Base-by-base conservation (phyloP, 2,888 invertebrate genomes). In the Chloromyia formosa region DNA sequence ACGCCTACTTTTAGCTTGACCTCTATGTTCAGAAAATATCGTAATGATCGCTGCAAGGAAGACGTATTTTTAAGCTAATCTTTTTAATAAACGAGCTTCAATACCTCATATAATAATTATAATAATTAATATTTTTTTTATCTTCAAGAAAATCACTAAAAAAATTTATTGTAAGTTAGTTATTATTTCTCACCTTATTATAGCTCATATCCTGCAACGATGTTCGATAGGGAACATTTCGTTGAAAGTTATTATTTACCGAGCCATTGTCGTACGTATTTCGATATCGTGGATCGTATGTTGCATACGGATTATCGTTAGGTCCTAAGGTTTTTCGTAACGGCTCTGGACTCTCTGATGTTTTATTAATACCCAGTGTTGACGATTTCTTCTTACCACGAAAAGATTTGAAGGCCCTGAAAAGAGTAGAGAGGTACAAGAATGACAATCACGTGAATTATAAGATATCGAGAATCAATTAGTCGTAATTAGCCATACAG, bases 291-390 rank as follows among this genome's bases (percentile, higher is more conserved):
- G 81, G 78, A 78, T 81, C 81, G 74, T 80, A 80, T 42, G 80
- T 79, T 69, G 77, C 79, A 76, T 80, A 81, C 76, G 78, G 77
- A 75, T 76, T 78, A n/a, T 79, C 79, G 58, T 76, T 75, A 9
- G n/a, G 27, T 20, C 75, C 76, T 4, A 73, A 16, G 1, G 80
- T 75, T 14, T 83, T 79, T 5, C 85, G 80, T 22, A 85, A 60
- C 42, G 80, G 77, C 12, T 85, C 84, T 42, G 85, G 85, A 77
- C 85, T 85, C 77, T 85, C 85, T 18, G 85, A 85, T 75, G 85
- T 85, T 80, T 85, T 86, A 75, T 84, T 84, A 73, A 86, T 83
- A 4, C 86, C 86, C 77, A 86, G 77, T 18, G 83, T 84, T 1
- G 85, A 85, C 23, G 86, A 86, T 77, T 83, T 84, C 75, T 86